Base-by-base conservation (phyloP, 2,797 vertebrate genomes). In the Megaceryle alcyon region DNA sequence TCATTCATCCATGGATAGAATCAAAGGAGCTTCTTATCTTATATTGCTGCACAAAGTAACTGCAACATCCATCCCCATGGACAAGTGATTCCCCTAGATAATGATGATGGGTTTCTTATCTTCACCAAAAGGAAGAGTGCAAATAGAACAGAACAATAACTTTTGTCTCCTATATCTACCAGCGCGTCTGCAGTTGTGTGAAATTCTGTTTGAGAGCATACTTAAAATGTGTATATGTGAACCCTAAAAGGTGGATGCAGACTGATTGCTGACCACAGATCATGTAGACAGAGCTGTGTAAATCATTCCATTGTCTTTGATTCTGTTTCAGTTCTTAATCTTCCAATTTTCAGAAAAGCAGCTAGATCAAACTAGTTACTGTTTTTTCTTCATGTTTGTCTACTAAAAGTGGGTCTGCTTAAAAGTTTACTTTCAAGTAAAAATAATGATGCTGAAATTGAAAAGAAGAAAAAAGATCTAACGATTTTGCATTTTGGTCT, bases 371-470 rank as follows among this genome's bases (percentile, higher is more conserved):
- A 54, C 26, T 57, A 57, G 33, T 94, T 87, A 19, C 25, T 82
- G 16, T 8, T 64, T 49, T 43, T 96, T 43, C 31, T 46, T 48
- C 16, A 8, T 60, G 8, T 64, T 16, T 28, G 31, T 60, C 41
- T 49, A 39, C 48, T 69, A 37, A 48, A 64, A 39, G 8, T 4
- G 7, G 63, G n/a, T 73, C 82, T 90, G 39, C 69, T 70, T 93
- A 64, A 77, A 95, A 76, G 56, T 65, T 89, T 76, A 10, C 26
- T 95, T 96, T 75, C 17, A 37, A 70, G 56, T 79, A 51, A 80
- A 89, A 90, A 85, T 72, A 9, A 43, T 78, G 8, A 48, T 56
- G 13, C 25, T 88, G 80, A 72, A 79, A 76, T 44, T 49, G 76
- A 82, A 94, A 90, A 80, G 56, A 51, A 6, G 3, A 68, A 43